Evolutionary conservation across 2,888 invertebrate species (phyloP), one percentile per base, ranked within the genome.

Genomic region (Altica lythri): DNA sequence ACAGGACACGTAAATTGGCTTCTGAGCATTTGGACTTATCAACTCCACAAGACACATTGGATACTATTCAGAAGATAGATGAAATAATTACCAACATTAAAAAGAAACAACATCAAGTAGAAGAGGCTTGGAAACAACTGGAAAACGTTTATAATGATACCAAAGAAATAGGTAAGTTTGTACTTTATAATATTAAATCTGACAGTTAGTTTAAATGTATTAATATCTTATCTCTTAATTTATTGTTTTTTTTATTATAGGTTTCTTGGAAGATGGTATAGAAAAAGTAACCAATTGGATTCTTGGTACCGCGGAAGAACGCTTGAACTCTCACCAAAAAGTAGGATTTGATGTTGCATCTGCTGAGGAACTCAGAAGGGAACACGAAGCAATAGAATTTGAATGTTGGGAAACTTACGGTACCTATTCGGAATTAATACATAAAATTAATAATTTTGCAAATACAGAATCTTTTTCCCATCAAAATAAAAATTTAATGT

Each of bases 361-460:
- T n/a, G 88, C 90, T 5, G 88, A 90, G 65, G 84, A 86, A 54
- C 75, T 91, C 25, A 79, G 89, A 19, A 80, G 84, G 59, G 85
- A 87, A 57, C 90, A 91, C 69, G 89, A 90, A 71, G 81, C 83
- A 42, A 77, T 92, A 44, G 89, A 90, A 70, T 75, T 89, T 63
- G 85, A 87, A 70, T 90, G 90, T 70, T 83, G 88, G 69, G 88
- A 90, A 67, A 87, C 90, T 1, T 90, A 90, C 67, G 88, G 88
- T 9, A 83, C 85, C 66, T 90, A 90, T 74, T 89, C 89, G 0
- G 89, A 90, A 69, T 72, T 90, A 35, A 78, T 89, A 8, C 88
- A 90, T 71, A 84, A 85, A 74, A 86, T 89, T 44, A 85, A 86
- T 42, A 78, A 78, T 37, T 76, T 86, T 51, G 77, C 82, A 1